A percentile compares a stretch with the other conserved stretches of the same genome.
Conservation (phyloP, 2,797 vertebrate species). For the Arctocebus calabarensis region DNA sequence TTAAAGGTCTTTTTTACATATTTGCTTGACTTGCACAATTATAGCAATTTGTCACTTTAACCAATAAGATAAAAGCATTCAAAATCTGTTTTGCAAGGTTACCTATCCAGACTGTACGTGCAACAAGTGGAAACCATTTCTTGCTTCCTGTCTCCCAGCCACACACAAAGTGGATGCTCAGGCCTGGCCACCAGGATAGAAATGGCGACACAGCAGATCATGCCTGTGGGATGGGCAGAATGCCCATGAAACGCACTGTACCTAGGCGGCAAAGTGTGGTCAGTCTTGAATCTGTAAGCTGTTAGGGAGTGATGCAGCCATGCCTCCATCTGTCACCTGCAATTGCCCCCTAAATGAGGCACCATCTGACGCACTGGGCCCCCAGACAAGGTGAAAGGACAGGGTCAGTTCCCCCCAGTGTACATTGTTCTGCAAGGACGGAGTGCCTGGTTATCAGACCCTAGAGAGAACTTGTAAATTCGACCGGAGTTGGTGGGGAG, state of each 20-base stretch:
- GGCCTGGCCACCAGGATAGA: neutral
- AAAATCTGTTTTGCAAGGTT: neutral
- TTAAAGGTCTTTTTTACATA: slow-evolving; percentile 34
- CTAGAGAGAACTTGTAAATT: neutral
- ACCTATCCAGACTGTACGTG: neutral
- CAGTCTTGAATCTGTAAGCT: slow-evolving; percentile 28
- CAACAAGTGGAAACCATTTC: neutral
- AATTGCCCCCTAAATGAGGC: neutral
- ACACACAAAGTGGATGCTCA: neutral
- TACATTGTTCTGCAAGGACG: neutral
- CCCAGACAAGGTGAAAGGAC: neutral
- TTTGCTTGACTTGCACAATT: slow-evolving; percentile 17
- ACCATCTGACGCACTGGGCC: neutral
- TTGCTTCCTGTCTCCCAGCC: neutral
- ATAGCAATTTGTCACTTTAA: neutral
- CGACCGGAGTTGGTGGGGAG: neutral
- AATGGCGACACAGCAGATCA: neutral
- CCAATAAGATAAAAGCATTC: slow-evolving; percentile 1
- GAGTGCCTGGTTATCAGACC: neutral
- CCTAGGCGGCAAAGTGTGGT: neutral
- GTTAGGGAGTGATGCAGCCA: neutral
- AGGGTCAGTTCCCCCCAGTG: neutral
- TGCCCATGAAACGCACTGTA: rapidly evolving
- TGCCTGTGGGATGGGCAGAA: neutral
- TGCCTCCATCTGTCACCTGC: slow-evolving; percentile 7